Evolutionary conservation across 2,888 invertebrate genomes (phyloP).

Genomic region (Dicroscelio sp.): DNA sequence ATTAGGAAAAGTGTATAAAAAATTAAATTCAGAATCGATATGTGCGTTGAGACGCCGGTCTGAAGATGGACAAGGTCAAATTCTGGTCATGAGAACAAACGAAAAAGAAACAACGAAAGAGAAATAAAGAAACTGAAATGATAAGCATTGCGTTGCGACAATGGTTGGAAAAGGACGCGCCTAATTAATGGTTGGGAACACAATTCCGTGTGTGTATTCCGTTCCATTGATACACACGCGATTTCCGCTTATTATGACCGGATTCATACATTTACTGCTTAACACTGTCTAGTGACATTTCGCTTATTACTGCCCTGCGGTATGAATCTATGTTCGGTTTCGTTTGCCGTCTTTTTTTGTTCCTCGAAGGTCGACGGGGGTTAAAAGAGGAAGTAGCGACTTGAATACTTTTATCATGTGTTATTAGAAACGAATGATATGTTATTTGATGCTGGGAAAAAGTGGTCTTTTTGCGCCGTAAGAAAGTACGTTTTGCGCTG

Average conservation of each 20-base stretch:
- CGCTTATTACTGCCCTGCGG: conserved; percentile 33
- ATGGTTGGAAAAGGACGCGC: conserved; percentile 56
- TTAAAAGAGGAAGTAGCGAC: conserved; percentile 36
- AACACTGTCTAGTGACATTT: conserved; percentile 67
- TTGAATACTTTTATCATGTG: background rate
- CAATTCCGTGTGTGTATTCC: conserved; percentile 29
- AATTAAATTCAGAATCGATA: background rate
- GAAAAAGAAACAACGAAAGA: no score
- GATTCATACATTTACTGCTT: conserved; percentile 67
- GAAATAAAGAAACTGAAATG: no score
- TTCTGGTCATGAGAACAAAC: no score
- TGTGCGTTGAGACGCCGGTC: no score
- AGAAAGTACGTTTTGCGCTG: no score
- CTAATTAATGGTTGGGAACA: conserved; percentile 69
- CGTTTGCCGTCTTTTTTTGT: conserved; percentile 16
- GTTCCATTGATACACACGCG: conserved; percentile 63
- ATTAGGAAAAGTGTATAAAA: no score
- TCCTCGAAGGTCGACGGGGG: conserved; percentile 26
- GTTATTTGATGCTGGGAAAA: no score
- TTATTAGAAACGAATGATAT: conserved; percentile 14
- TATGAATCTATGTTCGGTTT: conserved; percentile 5
- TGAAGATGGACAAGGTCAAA: no score
- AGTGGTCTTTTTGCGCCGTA: no score
- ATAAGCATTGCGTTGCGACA: conserved; percentile 44
- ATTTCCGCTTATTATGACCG: conserved; percentile 74